A percentile compares a stretch with the other conserved stretches of the same genome.
Evolutionary conservation across 2,113 vertebrate species (phyloP).

Genomic region (Campylorhamphus procurvoides): DNA sequence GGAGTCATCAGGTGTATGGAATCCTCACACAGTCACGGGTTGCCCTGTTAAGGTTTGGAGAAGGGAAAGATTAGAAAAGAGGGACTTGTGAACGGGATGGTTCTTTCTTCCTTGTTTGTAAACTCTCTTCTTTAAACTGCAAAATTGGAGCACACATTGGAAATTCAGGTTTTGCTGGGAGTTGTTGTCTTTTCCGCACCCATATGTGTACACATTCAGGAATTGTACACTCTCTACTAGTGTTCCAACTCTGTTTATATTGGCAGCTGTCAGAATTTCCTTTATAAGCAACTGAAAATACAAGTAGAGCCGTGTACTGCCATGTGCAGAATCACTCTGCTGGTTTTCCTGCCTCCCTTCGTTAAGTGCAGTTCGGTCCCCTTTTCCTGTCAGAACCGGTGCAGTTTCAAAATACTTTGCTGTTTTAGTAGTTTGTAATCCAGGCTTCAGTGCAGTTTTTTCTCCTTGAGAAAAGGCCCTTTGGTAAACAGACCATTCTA

Average conservation of each 20-base stretch:
- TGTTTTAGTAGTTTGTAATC: constrained; percentile 37
- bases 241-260: constrained; percentile 15
- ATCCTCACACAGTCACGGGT: neutral
- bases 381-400: constrained; percentile 31
- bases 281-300: constrained; percentile 38
- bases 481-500: constrained; percentile 46
- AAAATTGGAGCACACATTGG: neutral
- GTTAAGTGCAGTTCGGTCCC: neutral
- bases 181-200: constrained; percentile 38
- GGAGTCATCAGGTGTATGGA: neutral
- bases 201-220: neutral
- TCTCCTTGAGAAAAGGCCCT: constrained; percentile 31
- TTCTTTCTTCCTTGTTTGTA: neutral
- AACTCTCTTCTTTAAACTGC: neutral
- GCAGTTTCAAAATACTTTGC: constrained; percentile 26
- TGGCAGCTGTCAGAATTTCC: constrained; percentile 46
- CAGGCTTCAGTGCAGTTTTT: neutral
- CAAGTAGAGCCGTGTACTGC: neutral
- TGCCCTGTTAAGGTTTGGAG: neutral
- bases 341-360: neutral
- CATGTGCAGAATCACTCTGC: neutral
- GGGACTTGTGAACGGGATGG: neutral
- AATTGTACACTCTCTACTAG: neutral
- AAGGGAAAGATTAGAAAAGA: neutral
- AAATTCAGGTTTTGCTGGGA: neutral